Evolutionary conservation across 2,888 invertebrate species (phyloP), one percentile per base, ranked within the genome.

Genomic region (Hoplodrina blanda): DNA sequence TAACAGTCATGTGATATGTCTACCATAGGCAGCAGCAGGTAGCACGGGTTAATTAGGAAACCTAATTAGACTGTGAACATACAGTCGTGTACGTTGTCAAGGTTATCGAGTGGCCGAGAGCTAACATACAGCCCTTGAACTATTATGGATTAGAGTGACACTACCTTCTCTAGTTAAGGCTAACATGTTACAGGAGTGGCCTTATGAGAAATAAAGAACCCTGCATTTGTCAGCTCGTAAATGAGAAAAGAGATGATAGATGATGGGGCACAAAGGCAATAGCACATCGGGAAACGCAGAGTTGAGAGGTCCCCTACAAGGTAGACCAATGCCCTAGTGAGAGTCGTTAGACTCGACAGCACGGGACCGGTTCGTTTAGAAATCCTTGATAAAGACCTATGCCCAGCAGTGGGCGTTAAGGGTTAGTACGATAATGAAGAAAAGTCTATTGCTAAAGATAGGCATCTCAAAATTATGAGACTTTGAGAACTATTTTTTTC

Each of bases 171-270:
- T 62, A 55, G 4, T 15, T 19, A 41, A 25, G 20, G 17, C 0
- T 25, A 73, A 73, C 52, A 57, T 74, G 64, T 63, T 79, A 11
- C 44, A 54, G 75, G 73, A 74, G 80, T 53, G 79, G 57, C 41
- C n/a, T 19, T 55, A 15, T 30, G 25, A 54, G 30, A 19, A 2
- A 55, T 49, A 50, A 69, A 55, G 15, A 49, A 33, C 33, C 20
- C 3, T n/a, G 46, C 46, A 54, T 54, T 46, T 8, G 25, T 44
- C 10, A 13, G 20, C 15, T 44, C n/a, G 25, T 46, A 53, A 76
- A 65, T 11, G 5, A 25, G 25, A 25, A n/a, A n/a, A 37, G 37
- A 37, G 11, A 37, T 37, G 37, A 10, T 7, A 7, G 11, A 37
- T 37, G 37, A 37, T 37, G 11, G 11, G 37, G 0, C 7, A 7